Evolutionary conservation across 2,113 vertebrate genomes (phyloP).

Genomic region (Crypturellus undulatus): DNA sequence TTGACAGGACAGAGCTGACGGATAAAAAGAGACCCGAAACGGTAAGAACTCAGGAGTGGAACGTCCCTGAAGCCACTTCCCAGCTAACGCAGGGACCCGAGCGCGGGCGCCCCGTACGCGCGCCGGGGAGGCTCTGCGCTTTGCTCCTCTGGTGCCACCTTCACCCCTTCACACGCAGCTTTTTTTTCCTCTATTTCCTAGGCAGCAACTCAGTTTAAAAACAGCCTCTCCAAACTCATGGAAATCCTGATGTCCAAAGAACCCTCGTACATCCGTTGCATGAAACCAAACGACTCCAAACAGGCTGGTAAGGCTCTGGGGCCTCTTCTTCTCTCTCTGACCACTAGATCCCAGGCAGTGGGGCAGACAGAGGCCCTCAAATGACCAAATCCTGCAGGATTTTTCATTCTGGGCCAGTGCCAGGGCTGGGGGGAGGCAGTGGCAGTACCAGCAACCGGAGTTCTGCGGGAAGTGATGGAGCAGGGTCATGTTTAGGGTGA

Average conservation of each 20-base stretch:
- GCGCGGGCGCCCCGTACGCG: not conserved
- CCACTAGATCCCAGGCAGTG: not conserved
- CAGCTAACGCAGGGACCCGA: fast-evolving
- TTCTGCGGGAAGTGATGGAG: not conserved
- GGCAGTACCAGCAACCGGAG: not conserved
- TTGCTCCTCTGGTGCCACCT: not conserved
- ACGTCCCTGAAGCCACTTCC: not conserved
- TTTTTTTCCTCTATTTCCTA: conserved; percentile 56
- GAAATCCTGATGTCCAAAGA: conserved; percentile 99
- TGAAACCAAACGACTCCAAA: conserved; percentile 97
- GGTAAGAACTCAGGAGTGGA: conserved; percentile 74
- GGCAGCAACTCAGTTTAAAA: conserved; percentile 98
- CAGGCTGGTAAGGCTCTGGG: conserved; percentile 84
- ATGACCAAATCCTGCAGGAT: not conserved
- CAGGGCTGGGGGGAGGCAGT: not conserved
- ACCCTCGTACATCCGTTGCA: conserved; percentile 95
- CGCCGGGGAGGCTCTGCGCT: not conserved
- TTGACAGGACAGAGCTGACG: conserved; percentile 89
- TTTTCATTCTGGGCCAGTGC: not conserved
- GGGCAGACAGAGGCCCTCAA: not conserved
- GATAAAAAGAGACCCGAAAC: conserved; percentile 98
- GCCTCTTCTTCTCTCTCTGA: not conserved
- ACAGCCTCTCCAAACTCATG: conserved; percentile 93
- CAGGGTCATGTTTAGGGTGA: not conserved
- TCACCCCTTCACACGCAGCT: not conserved